Evolutionary conservation across 2,888 invertebrate genomes (phyloP), one percentile per base, ranked within the genome.

Genomic region (Drepanosiphum platanoidis): DNA sequence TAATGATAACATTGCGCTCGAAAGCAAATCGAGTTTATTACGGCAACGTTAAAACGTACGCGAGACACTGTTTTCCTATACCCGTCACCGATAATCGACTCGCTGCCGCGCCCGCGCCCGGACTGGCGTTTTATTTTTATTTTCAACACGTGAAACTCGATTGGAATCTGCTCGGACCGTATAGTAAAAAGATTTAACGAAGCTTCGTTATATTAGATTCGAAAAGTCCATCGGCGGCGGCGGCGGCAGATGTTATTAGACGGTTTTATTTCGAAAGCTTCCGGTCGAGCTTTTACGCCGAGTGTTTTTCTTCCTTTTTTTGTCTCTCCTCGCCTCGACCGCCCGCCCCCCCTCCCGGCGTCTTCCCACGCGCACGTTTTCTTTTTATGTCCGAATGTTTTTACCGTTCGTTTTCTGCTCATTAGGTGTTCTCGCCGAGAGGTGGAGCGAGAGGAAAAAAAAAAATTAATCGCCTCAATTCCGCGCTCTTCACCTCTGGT

Each of bases 361-460:
- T 70, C 27, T 58, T 32, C 42, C 5, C 5, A 68, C 74, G 61
- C 42, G 30, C 71, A 71, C 71, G 39, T 74, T 42, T 82, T 42
- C n/a, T 42, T 42, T 82, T 82, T 74, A 82, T 74, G 72, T 74
- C 64, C 18, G 64, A 82, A 82, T 74, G 74, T 64, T 82, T 82
- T 82, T 82, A 82, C 61, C 34, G 64, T 82, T 82, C 46, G 32
- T 82, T 74, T 74, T 72, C 82, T 42, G 74, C 72, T 82, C 82
- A 72, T 82, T 82, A 61, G 32, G 18, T 32, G 71, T 81, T 71
- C 58, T 71, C 32, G 30, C 52, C 18, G 27, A 58, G 52, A 5
- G 27, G 52, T 9, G 18, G 7, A 22, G 36, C n/a, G n/a, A n/a
- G n/a, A n/a, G n/a, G n/a, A n/a, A n/a, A n/a, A n/a, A 70, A 58